A percentile compares a stretch with the other conserved stretches of the same genome.
These are phyloP conservation scores for Pardosa pseudoannulata DNA, from an alignment of 2,888 invertebrate genomes.

Conservation along the genomic window DNA sequence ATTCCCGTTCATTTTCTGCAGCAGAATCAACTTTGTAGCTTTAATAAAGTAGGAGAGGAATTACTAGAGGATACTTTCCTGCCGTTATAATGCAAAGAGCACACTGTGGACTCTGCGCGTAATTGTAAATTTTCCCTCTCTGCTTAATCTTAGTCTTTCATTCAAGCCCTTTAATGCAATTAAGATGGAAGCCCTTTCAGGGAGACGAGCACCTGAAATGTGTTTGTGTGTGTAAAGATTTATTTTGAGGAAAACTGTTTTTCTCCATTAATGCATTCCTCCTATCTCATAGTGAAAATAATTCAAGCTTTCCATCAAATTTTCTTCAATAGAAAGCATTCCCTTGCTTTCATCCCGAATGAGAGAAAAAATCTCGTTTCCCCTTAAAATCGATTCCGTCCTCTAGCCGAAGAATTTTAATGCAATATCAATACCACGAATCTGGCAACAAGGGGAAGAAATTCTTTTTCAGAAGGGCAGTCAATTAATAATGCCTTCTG, in stretches of 20 bases:
- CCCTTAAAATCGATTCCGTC: not conserved
- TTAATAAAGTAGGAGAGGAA: no score
- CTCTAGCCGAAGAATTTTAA: not conserved
- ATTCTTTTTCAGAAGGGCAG: not conserved
- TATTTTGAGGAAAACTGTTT: not conserved
- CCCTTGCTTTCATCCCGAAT: not conserved
- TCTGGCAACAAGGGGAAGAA: slow-evolving; percentile 14
- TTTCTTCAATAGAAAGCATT: not conserved
- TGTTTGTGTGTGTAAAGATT: not conserved
- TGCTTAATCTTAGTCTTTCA: no score
- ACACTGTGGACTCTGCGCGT: no score
- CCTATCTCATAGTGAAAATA: not conserved
- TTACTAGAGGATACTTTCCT: no score
- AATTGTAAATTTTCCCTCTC: no score
- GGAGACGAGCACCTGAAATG: not conserved
- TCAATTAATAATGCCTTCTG: slow-evolving; percentile 6
- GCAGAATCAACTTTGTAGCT: no score
- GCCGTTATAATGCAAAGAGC: no score
- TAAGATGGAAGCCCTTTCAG: not conserved
- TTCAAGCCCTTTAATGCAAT: not conserved
- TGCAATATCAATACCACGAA: slow-evolving; percentile 1
- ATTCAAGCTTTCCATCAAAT: not conserved
- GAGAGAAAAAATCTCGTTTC: not conserved
- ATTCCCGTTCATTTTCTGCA: no score
- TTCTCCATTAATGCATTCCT: not conserved